A percentile compares a stretch with the other conserved stretches of the same genome.
These are phyloP conservation scores for Neuroterus valhalla DNA, from an alignment of 1,140 invertebrate species.

Conservation along the genomic window DNA sequence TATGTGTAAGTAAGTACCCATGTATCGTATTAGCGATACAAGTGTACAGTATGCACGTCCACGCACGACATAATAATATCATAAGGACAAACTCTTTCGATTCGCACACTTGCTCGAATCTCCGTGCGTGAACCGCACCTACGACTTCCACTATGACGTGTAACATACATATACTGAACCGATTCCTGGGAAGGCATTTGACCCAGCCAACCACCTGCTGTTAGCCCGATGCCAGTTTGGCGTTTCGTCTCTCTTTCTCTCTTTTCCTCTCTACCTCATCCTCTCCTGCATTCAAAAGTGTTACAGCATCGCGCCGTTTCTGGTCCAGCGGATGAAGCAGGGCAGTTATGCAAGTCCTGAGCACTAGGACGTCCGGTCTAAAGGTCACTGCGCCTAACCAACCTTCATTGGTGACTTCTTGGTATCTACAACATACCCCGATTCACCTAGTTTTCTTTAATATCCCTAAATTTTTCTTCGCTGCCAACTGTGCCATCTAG, in stretches of 20 bases:
- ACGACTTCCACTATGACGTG: constrained; percentile 41
- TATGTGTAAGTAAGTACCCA: neutral
- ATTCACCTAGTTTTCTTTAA: too few relatives aligned
- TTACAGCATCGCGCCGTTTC: constrained; percentile 58
- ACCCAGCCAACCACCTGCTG: constrained; percentile 63
- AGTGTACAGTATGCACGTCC: constrained; percentile 30
- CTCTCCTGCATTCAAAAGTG: constrained; percentile 49
- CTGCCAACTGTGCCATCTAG: too few relatives aligned
- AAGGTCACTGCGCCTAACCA: constrained; percentile 9
- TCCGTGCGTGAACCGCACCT: constrained; percentile 34
- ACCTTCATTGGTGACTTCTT: too few relatives aligned
- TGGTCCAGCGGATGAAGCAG: constrained; percentile 41
- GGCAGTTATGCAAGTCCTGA: constrained; percentile 56
- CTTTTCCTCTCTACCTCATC: neutral
- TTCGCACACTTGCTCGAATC: neutral
- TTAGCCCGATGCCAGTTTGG: constrained; percentile 53
- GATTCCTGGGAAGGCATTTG: constrained; percentile 62
- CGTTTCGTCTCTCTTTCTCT: constrained; percentile 46
- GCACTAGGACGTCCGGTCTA: constrained; percentile 23
- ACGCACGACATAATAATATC: constrained; percentile 36
- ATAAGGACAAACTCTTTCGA: constrained; percentile 19
- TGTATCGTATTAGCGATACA: constrained; percentile 21
- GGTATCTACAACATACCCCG: too few relatives aligned
- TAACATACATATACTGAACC: constrained; percentile 41
- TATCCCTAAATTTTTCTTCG: too few relatives aligned